Conservation (phyloP, 2,888 invertebrate genomes). For the Agrochola lota region DNA sequence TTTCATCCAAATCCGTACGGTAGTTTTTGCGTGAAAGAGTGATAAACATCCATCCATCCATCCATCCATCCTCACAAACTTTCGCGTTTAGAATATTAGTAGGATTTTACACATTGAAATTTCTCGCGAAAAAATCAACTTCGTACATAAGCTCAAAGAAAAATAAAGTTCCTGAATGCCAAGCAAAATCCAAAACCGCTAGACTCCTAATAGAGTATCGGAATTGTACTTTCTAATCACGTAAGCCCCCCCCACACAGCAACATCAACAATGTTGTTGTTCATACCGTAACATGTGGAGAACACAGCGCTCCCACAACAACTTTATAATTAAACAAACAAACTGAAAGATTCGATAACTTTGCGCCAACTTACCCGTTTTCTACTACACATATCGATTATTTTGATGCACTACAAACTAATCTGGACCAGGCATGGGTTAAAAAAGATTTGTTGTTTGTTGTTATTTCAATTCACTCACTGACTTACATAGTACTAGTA, state of each 20-base stretch:
- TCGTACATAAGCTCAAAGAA: not conserved
- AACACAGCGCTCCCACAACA: constrained; percentile 42
- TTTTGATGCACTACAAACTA: constrained; percentile 39
- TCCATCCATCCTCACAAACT: no score
- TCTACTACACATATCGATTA: constrained; percentile 36
- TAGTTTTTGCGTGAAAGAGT: no score
- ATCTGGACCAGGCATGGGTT: not conserved
- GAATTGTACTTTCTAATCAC: constrained; percentile 30
- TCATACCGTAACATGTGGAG: constrained; percentile 30
- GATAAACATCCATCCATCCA: no score
- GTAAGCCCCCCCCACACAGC: not conserved
- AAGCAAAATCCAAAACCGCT: not conserved
- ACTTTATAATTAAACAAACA: constrained; percentile 62
- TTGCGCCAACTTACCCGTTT: constrained; percentile 32
- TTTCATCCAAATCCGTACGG: no score
- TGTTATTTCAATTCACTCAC: no score
- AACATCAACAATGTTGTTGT: constrained; percentile 8
- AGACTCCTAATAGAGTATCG: not conserved
- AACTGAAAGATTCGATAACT: constrained; percentile 54
- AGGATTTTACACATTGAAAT: no score
- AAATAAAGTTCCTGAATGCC: not conserved
- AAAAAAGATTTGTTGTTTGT: not conserved
- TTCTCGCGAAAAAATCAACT: no score
- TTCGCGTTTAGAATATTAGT: no score
- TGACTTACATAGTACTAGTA: no score